These are phyloP conservation scores for Orchesellides sinensis DNA, from an alignment of 2,888 invertebrate species.

Conservation along the genomic window DNA sequence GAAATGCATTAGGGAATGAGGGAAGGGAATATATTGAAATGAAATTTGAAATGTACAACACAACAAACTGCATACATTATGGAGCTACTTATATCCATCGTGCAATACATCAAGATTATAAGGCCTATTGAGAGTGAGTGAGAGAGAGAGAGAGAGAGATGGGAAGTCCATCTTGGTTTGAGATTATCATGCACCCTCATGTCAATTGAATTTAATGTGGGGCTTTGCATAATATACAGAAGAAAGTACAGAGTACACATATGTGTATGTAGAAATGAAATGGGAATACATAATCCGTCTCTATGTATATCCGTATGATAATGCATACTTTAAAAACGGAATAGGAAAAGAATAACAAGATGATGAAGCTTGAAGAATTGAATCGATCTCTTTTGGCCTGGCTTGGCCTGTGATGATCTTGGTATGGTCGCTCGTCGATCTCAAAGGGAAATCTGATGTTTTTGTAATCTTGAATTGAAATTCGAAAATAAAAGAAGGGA, in stretches of 20 bases:
- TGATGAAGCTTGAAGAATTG: slow-evolving; percentile 1
- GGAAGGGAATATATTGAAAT: neutral
- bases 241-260: too few species aligned
- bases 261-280: neutral
- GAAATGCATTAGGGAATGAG: neutral
- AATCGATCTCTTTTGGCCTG: too few species aligned
- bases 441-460: slow-evolving; percentile 3
- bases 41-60: neutral
- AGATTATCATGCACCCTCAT: neutral
- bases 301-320: neutral
- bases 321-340: neutral
- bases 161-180: neutral
- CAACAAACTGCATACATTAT: neutral
- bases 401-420: neutral
- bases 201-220: neutral
- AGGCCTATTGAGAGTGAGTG: neutral
- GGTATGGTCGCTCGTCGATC: neutral
- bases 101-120: slow-evolving; percentile 8
- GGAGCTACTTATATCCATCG: neutral
- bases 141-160: neutral
- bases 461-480: neutral
- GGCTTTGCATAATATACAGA: neutral
- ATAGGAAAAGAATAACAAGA: slow-evolving; percentile 2
- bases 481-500: neutral
- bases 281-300: neutral